These are phyloP conservation scores for Teleiodes luculella DNA, from an alignment of 2,888 invertebrate species.

Conservation along the genomic window DNA sequence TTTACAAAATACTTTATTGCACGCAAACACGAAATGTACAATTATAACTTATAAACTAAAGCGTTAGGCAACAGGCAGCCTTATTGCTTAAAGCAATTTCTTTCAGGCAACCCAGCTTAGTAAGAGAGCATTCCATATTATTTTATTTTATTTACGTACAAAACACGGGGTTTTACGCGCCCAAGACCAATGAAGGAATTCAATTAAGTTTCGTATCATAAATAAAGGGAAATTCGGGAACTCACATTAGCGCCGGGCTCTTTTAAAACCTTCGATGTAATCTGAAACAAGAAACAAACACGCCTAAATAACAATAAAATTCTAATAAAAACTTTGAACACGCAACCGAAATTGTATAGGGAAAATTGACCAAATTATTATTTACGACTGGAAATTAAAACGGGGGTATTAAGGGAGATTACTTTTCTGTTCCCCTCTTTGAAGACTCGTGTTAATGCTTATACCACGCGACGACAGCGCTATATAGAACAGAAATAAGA, in stretches of 20 bases:
- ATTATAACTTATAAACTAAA: too few species aligned
- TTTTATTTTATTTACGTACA: slow-evolving; percentile 23
- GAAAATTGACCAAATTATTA: slow-evolving; percentile 78
- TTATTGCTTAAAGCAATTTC: too few species aligned
- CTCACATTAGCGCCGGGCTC: slow-evolving; percentile 76
- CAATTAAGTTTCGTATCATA: slow-evolving; percentile 61
- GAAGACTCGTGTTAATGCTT: slow-evolving; percentile 43
- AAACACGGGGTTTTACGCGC: slow-evolving; percentile 28
- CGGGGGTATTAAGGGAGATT: slow-evolving; percentile 66
- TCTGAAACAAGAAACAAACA: slow-evolving; percentile 79
- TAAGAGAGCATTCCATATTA: slow-evolving; percentile 56
- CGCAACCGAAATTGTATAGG: slow-evolving; percentile 73
- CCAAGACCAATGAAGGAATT: slow-evolving; percentile 42
- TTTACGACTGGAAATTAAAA: slow-evolving; percentile 76
- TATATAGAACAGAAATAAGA: neutral
- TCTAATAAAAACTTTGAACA: slow-evolving; percentile 77
- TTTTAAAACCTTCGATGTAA: slow-evolving; percentile 75
- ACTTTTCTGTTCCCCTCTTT: slow-evolving; percentile 57
- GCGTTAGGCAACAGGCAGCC: too few species aligned
- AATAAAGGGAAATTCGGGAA: slow-evolving; percentile 69
- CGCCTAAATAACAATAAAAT: slow-evolving; percentile 79
- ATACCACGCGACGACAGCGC: neutral
- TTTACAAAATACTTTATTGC: too few species aligned
- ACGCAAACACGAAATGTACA: too few species aligned
- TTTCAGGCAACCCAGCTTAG: too few species aligned